Evolutionary conservation across 2,888 invertebrate species (phyloP), one percentile per base, ranked within the genome.

Genomic region (Azorinus chamasolen): DNA sequence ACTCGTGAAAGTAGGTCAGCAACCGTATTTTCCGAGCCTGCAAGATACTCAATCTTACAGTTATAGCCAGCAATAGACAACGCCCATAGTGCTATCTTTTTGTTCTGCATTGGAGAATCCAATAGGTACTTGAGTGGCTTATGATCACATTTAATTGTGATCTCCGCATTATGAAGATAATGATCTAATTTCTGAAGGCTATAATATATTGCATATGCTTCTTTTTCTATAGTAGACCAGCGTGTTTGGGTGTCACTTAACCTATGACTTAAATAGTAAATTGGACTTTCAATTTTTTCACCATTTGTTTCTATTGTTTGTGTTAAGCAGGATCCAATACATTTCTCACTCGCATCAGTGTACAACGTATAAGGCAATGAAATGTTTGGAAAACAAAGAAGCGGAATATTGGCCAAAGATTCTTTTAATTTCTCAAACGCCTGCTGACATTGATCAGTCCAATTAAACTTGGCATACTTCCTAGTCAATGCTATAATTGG

Each of bases 361-460:
- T 43, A 43, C 1, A 43, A 18, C 25, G 16, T 41, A 12, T 53
- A 27, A 8, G 51, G 53, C 14, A n/a, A 27, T 18, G 27, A 41
- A 24, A 39, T 25, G 0, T 27, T 24, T 3, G 53, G 63, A 18
- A 16, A 62, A 6, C n/a, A 5, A n/a, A 61, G 20, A 0, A 43
- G 1, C 14, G 62, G 61, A 14, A 41, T 12, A 48, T 24, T 27
- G 3, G 41, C 14, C 2, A 51, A 24, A 18, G 6, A n/a, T 12
- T 27, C 32, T 3, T 57, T 66, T 10, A 66, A 18, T 14, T 39
- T 39, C 14, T 53, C 45, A 25, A 68, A 68, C 10, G 59, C 48
- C n/a, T 6, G 16, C 22, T 53, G 43, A 51, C 59, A 59, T 12
- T 24, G 5, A 2, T 20, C 18, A 51, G 16, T 43, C 65, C 65